Percentiles rank a stretch among this genome's conserved stretches.
These are phyloP conservation scores for Diabrotica virgifera DNA, from an alignment of 1,140 invertebrate species.

Conservation along the genomic window DNA sequence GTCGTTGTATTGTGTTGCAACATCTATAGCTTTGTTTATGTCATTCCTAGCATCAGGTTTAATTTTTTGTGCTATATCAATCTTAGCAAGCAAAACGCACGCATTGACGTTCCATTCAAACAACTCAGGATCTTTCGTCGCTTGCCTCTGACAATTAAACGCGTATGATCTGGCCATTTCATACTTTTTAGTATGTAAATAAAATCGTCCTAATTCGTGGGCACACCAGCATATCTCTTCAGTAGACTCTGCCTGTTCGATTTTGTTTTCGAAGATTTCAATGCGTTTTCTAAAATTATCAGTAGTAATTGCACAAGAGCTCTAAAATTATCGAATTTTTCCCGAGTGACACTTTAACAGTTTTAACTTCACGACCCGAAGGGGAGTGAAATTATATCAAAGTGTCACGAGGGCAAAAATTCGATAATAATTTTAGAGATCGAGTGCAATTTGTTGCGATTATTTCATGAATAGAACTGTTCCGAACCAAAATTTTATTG, in stretches of 20 bases:
- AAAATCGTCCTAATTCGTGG: slow-evolving; percentile 51
- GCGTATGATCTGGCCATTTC: neutral
- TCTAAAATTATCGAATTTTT: too few species aligned
- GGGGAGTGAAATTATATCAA: too few species aligned
- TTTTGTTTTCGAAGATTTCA: slow-evolving; percentile 30
- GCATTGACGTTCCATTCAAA: neutral
- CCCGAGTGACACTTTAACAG: too few species aligned
- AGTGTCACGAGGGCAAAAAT: too few species aligned
- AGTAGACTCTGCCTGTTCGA: slow-evolving; percentile 33
- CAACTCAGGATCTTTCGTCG: neutral
- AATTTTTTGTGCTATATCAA: neutral
- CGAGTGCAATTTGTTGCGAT: too few species aligned
- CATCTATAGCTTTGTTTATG: neutral
- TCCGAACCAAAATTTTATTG: too few species aligned
- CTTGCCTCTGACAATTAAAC: neutral
- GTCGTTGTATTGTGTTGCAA: neutral
- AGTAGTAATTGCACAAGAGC: too few species aligned
- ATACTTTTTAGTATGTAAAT: neutral
- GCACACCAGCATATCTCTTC: slow-evolving; percentile 51
- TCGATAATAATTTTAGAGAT: too few species aligned
- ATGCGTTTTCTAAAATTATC: slow-evolving; percentile 31
- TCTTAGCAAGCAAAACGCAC: neutral
- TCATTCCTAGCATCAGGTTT: neutral
- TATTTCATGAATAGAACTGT: too few species aligned
- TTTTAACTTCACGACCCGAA: too few species aligned